These are phyloP conservation scores for human DNA, from an alignment of 2,113 vertebrate species.

Conservation along the genomic window DNA sequence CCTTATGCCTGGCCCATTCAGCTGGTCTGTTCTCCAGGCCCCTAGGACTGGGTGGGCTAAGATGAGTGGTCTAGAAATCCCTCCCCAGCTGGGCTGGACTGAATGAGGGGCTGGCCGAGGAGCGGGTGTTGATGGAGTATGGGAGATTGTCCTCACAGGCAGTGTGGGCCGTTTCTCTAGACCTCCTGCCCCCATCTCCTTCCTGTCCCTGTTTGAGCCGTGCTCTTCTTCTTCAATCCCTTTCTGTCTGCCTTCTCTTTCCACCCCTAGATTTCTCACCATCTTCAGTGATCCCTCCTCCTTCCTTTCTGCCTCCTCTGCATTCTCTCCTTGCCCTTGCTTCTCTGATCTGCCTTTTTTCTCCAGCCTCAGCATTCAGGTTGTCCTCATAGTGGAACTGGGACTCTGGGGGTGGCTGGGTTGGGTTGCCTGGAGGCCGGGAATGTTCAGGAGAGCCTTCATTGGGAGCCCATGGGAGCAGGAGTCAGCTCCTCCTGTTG, in stretches of 20 bases:
- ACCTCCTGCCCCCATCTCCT: not conserved
- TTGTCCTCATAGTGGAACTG: not conserved
- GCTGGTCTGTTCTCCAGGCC: not conserved
- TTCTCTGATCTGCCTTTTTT: fast-evolving
- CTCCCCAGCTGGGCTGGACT: not conserved
- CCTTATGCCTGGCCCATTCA: not conserved
- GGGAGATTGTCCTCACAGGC: fast-evolving
- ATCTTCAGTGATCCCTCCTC: no score
- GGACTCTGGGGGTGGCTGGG: not conserved
- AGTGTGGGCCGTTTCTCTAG: not conserved
- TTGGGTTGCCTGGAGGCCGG: not conserved
- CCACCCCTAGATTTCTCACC: no score
- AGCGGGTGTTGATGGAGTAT: not conserved
- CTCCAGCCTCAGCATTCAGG: not conserved
- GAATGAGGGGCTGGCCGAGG: not conserved
- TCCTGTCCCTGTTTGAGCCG: not conserved
- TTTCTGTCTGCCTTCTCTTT: no score
- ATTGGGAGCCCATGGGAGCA: not conserved
- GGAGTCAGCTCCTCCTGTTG: not conserved
- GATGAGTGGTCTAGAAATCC: not conserved
- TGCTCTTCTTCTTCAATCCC: not conserved
- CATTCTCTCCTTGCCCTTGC: not conserved
- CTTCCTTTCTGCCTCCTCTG: not conserved
- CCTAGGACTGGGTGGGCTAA: not conserved
- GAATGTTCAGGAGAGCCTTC: not conserved